Base-by-base conservation (phyloP, 2,797 vertebrate species). In the Chlorospingus semifuscus region DNA sequence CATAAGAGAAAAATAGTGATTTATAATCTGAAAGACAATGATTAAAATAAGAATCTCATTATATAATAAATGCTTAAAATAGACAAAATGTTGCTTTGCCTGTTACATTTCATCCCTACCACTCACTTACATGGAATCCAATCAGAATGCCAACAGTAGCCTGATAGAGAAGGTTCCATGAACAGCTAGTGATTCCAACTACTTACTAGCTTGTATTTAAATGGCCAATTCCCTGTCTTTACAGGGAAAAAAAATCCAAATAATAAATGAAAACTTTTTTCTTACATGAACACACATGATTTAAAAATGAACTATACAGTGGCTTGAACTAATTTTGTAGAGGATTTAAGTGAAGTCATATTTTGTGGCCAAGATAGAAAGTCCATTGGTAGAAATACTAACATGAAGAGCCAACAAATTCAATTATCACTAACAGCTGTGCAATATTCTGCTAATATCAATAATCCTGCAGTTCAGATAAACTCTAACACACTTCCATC, bases 361-460 rank as follows among this genome's bases (percentile, higher is more conserved):
- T 84, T 95, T 87, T 84, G 42, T 68, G 53, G 47, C 63, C 37
- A 71, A 91, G 69, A 64, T 50, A 76, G 68, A 65, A 93, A 61
- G 46, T 46, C 34, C 44, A 42, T 29, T 72, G 74, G 49, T 69
- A 55, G 55, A 57, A 78, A 37, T 39, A 42, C 32, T 84, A 59
- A 65, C 52, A 63, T 18, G 34, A 83, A 78, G 27, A 83, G 59
- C 65, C 70, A 81, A 49, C 32, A 91, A 78, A 93, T 83, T 65
- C 56, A 90, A 36, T 93, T 94, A 85, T 57, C 39, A 36, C 49
- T 61, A 91, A 52, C 85, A 90, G 63, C 75, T 93, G 72, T 68
- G 55, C 49, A 93, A 79, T 36, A 18, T 74, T 94, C n/a, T 76
- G 26, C 59, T 91, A 72, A 53, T 82, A 72, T 71, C 75, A 76